Conservation (phyloP, 2,797 vertebrate genomes). For the Schizopygopsis malacanthus region DNA sequence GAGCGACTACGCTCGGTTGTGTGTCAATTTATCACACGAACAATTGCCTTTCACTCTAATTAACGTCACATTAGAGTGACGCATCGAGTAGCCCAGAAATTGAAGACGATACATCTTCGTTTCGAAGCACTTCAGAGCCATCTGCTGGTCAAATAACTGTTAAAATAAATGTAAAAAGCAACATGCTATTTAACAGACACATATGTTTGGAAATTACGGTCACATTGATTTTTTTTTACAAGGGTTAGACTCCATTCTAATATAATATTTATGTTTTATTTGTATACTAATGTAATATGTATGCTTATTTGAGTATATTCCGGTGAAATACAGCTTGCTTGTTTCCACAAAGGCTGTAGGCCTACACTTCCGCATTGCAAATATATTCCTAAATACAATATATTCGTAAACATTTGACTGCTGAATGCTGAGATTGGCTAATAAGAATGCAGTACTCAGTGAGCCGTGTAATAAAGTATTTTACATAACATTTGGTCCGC, state of each 20-base stretch:
- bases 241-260: too few relatives aligned
- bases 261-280: neutral
- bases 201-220: neutral
- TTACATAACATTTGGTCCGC: too few relatives aligned
- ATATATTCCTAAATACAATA: too few relatives aligned
- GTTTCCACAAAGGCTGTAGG: too few relatives aligned
- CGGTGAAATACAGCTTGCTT: too few relatives aligned
- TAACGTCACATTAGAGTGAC: neutral
- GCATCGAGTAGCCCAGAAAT: neutral
- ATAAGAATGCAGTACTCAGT: too few relatives aligned
- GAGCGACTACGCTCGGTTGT: neutral
- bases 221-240: too few relatives aligned
- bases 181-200: neutral
- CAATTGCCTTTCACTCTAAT: neutral
- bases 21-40: neutral
- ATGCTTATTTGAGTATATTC: neutral
- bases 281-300: neutral
- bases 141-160: neutral
- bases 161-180: too few relatives aligned
- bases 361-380: too few relatives aligned
- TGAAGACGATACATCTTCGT: neutral
- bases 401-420: too few relatives aligned
- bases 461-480: too few relatives aligned
- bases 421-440: too few relatives aligned
- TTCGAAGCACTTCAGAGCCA: neutral